Percentiles rank a stretch among this genome's conserved stretches.
These are phyloP conservation scores for Microhierax caerulescens DNA, from an alignment of 2,797 vertebrate species.

Conservation along the genomic window DNA sequence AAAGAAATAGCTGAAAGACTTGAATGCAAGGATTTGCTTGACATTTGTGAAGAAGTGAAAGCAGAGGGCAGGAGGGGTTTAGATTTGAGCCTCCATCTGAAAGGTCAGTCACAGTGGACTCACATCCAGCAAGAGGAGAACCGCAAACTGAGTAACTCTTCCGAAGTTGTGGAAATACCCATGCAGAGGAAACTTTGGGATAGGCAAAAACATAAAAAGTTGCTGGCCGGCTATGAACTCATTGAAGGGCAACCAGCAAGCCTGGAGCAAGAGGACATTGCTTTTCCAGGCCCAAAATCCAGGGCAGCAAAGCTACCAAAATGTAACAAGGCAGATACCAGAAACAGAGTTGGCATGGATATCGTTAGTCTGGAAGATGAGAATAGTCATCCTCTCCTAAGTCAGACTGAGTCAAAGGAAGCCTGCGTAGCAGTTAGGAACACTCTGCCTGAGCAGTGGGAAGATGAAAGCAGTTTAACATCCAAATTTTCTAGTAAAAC, in stretches of 20 bases:
- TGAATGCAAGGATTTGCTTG: conserved; percentile 72
- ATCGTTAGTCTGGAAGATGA: fast-evolving
- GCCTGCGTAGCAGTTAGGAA: background rate
- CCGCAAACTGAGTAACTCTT: background rate
- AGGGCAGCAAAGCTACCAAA: background rate
- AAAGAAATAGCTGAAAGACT: conserved; percentile 60
- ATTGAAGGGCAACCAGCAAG: background rate
- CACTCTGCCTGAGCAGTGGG: background rate
- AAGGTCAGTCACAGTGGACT: conserved; percentile 1
- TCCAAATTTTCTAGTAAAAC: background rate
- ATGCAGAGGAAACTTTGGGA: conserved; percentile 49
- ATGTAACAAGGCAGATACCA: background rate
- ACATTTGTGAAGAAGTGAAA: conserved; percentile 63
- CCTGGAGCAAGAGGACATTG: background rate
- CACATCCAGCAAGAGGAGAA: background rate
- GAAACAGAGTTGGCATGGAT: fast-evolving
- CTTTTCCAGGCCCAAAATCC: background rate
- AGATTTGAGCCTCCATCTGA: conserved; percentile 41
- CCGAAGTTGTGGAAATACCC: background rate
- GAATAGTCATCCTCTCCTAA: background rate
- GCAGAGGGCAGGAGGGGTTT: conserved; percentile 5
- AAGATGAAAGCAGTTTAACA: background rate
- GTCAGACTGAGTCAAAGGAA: background rate
- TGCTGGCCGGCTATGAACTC: background rate
- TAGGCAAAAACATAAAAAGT: background rate